A percentile compares a stretch with the other conserved stretches of the same genome.
Evolutionary conservation across 1,140 invertebrate genomes (phyloP).

Genomic region (Zelostemma sp.): DNA sequence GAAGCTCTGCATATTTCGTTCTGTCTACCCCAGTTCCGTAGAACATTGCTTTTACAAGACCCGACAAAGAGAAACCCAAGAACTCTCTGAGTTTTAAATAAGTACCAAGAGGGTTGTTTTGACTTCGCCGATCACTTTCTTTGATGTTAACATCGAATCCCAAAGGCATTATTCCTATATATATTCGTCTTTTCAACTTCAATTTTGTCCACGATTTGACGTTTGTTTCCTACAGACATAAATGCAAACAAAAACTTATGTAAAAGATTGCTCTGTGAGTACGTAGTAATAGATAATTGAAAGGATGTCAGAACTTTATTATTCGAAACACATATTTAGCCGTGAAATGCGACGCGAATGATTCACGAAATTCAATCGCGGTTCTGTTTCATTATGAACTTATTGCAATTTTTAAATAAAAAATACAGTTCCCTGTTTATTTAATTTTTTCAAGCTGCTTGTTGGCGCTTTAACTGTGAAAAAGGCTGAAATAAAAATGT

Average conservation of each 20-base stretch:
- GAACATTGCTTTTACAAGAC: slow-evolving; percentile 52
- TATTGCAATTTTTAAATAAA: too few species aligned
- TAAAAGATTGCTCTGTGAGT: too few species aligned
- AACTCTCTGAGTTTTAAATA: slow-evolving; percentile 27
- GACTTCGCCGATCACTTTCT: slow-evolving; percentile 41
- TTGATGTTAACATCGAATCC: slow-evolving; percentile 39
- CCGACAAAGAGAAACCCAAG: slow-evolving; percentile 51
- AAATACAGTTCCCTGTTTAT: too few species aligned
- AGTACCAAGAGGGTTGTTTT: slow-evolving; percentile 41
- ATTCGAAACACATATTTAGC: too few species aligned
- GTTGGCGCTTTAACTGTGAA: too few species aligned
- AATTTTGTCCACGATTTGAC: slow-evolving; percentile 14
- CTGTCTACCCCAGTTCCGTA: slow-evolving; percentile 18
- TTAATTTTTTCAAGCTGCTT: slow-evolving; percentile 17
- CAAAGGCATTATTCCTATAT: slow-evolving; percentile 33
- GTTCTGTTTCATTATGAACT: too few species aligned
- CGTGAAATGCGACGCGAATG: too few species aligned
- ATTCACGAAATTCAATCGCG: too few species aligned
- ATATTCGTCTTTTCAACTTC: slow-evolving; percentile 34
- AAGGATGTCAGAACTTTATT: too few species aligned
- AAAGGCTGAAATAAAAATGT: too few species aligned
- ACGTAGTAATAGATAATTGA: too few species aligned
- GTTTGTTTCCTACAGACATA: slow-evolving; percentile 36
- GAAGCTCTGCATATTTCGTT: slow-evolving; percentile 34
- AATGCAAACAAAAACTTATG: too few species aligned